These are phyloP conservation scores for Paracentrotus lividus DNA, from an alignment of 53 echinoderm and acorn worm genomes.

Conservation along the genomic window DNA sequence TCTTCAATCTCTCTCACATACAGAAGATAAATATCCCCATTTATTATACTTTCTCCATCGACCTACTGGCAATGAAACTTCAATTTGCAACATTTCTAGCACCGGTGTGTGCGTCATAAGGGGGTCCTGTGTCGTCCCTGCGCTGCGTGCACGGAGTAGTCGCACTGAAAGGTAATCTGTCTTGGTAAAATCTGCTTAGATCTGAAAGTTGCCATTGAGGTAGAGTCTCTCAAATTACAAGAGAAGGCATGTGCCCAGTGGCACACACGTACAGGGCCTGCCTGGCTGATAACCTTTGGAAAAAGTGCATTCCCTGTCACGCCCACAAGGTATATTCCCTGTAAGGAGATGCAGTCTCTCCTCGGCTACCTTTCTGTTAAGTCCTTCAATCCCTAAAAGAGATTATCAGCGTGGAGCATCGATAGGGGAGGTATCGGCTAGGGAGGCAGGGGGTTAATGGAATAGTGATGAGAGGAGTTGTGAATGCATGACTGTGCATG, in stretches of 20 bases:
- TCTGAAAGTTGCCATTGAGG: conserved; percentile 64
- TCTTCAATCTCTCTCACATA: background rate
- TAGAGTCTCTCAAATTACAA: conserved; percentile 69
- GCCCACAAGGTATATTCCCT: conserved; percentile 58
- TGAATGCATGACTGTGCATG: conserved; percentile 41
- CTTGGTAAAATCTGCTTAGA: conserved; percentile 65
- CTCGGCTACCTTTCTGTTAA: conserved; percentile 35
- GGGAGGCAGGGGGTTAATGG: conserved; percentile 16
- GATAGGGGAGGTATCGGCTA: background rate
- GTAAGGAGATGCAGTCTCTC: conserved; percentile 42
- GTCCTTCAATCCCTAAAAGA: conserved; percentile 37
- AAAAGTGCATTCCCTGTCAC: conserved; percentile 68
- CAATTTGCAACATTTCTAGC: conserved; percentile 71
- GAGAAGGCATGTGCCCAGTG: conserved; percentile 70
- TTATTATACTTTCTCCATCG: conserved; percentile 5
- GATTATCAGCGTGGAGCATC: conserved; percentile 1
- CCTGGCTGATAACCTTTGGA: conserved; percentile 54
- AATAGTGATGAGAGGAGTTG: background rate
- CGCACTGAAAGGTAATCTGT: conserved; percentile 60
- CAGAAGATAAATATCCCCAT: background rate
- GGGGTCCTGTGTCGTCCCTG: conserved; percentile 10
- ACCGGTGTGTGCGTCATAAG: conserved; percentile 58
- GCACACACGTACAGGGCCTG: conserved; percentile 68
- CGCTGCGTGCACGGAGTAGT: conserved; percentile 25
- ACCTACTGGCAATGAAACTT: conserved; percentile 55